A percentile compares a stretch with the other conserved stretches of the same genome.
phyloP scores from a whole-genome alignment of 92 coral and sea anemone genomes.

The Epizoanthus ramosus region DNA sequence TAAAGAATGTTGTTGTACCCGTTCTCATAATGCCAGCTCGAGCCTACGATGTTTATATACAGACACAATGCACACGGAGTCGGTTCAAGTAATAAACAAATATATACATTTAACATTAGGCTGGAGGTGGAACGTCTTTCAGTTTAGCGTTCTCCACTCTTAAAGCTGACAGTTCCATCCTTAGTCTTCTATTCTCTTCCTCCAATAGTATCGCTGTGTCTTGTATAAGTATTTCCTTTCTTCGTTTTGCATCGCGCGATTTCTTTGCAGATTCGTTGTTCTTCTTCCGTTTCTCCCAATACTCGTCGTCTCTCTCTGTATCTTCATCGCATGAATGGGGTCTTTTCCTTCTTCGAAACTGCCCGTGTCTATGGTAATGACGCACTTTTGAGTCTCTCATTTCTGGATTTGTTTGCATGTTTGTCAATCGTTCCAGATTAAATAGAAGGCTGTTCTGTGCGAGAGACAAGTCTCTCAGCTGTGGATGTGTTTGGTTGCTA shows the following conservation, averaged over 20 bases:
- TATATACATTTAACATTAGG: no score
- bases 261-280: constrained; percentile 38
- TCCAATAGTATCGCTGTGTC: constrained; percentile 29
- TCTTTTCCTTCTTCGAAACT: constrained; percentile 5
- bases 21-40: no score
- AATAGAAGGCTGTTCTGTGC: neutral
- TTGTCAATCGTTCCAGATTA: neutral
- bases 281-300: constrained; percentile 40
- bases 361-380: neutral
- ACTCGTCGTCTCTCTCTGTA: constrained; percentile 16
- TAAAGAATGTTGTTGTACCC: no score
- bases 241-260: constrained; percentile 38
- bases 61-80: no score
- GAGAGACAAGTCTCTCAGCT: neutral
- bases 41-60: no score
- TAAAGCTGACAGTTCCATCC: constrained; percentile 23
- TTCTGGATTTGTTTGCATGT: neutral
- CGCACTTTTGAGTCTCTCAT: neutral
- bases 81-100: no score
- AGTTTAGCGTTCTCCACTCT: constrained; percentile 25
- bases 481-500: neutral
- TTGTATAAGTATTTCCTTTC: constrained; percentile 29
- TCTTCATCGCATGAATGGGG: constrained; percentile 19
- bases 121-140: neutral
- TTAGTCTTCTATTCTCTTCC: constrained; percentile 33